These are phyloP conservation scores for Euspilapteryx auroguttella DNA, from an alignment of 2,888 invertebrate genomes.

Conservation along the genomic window DNA sequence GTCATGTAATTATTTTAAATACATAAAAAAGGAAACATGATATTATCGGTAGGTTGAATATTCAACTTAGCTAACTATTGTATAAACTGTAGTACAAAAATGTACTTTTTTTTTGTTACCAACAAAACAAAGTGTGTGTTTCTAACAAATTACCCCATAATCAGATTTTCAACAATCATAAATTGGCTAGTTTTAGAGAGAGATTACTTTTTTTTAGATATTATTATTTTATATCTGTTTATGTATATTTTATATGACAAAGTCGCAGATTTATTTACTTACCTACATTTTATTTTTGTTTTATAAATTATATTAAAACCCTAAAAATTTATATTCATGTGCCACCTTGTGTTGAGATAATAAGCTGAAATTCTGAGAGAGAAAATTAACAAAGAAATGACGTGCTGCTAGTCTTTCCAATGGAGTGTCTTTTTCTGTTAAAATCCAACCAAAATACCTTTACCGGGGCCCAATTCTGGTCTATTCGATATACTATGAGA, in stretches of 20 bases:
- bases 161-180: constrained; percentile 12
- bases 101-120: too few relatives aligned
- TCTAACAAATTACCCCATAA: neutral
- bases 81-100: too few relatives aligned
- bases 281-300: constrained; percentile 13
- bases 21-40: too few relatives aligned
- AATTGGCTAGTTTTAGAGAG: constrained; percentile 5
- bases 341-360: neutral
- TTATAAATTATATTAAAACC: constrained; percentile 10
- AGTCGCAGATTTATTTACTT: constrained; percentile 22
- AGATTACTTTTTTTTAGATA: constrained; percentile 1
- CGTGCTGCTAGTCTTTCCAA: constrained; percentile 25
- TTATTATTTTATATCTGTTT: constrained; percentile 8
- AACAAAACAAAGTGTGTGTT: too few relatives aligned
- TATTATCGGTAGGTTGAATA: too few relatives aligned
- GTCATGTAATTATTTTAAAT: too few relatives aligned
- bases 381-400: constrained; percentile 5
- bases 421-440: too few relatives aligned
- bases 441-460: too few relatives aligned
- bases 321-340: constrained; percentile 4
- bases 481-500: too few relatives aligned
- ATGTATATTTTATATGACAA: constrained; percentile 16
- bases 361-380: constrained; percentile 5
- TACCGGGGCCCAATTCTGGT: too few relatives aligned
- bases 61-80: too few relatives aligned